Conservation (phyloP, 92 coral and sea anemone species). For the Phenganax subtilis region DNA sequence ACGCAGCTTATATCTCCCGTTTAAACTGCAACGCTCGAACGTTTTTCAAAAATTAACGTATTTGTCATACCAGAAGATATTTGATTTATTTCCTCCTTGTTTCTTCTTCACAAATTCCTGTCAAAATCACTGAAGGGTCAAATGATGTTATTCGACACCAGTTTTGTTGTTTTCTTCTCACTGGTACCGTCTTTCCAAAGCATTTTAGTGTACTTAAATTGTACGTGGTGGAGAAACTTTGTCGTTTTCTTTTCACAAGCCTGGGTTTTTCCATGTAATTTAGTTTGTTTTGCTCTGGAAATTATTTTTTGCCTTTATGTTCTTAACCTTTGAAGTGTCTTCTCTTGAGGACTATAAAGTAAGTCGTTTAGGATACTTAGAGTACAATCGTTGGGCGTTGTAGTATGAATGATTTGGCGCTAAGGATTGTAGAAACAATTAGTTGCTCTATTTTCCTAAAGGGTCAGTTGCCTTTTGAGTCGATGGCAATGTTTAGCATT, state of each 20-base stretch:
- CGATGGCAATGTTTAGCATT: no score
- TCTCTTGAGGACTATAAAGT: no score
- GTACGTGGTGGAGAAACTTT: background rate
- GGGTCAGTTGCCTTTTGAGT: no score
- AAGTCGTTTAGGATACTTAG: no score
- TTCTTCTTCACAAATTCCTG: constrained; percentile 3
- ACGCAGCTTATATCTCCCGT: no score
- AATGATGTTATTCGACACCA: constrained; percentile 40
- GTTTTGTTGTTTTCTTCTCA: background rate
- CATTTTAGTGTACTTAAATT: background rate
- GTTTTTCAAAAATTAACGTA: background rate
- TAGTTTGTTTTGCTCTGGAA: background rate
- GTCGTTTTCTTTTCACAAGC: no score
- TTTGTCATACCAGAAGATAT: constrained; percentile 23
- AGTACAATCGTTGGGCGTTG: no score
- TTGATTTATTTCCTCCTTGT: constrained; percentile 3
- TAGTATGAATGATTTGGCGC: no score
- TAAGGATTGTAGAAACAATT: no score
- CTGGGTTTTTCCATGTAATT: no score
- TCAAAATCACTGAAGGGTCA: constrained; percentile 25
- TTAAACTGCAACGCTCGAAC: background rate
- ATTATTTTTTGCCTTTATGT: background rate
- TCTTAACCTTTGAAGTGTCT: background rate
- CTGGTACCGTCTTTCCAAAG: constrained; percentile 1
- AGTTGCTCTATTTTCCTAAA: no score